Conservation (phyloP, 2,888 invertebrate genomes). For the Drosophila picticornis region DNA sequence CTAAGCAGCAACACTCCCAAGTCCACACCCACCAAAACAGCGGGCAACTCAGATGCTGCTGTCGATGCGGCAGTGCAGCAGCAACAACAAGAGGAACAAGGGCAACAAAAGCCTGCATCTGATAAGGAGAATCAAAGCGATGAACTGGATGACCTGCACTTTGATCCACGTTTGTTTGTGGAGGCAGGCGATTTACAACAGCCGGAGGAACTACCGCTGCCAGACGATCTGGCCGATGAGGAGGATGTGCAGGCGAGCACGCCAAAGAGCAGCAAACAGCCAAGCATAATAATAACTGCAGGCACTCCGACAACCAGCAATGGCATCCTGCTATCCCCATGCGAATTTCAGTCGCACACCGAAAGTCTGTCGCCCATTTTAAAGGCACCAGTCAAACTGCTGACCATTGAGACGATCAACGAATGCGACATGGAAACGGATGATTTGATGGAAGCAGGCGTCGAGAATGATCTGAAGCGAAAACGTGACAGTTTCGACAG, state of each 20-base stretch:
- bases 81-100: slow-evolving; percentile 8
- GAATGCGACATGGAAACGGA: slow-evolving; percentile 70
- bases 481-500: slow-evolving; percentile 84
- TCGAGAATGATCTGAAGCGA: slow-evolving; percentile 82
- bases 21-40: slow-evolving; percentile 17
- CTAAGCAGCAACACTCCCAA: slow-evolving; percentile 30
- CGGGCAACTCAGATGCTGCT: slow-evolving; percentile 8
- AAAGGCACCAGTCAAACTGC: slow-evolving; percentile 42
- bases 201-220: slow-evolving; percentile 56
- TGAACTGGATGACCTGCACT: slow-evolving; percentile 68
- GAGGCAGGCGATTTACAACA: slow-evolving; percentile 57
- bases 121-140: slow-evolving; percentile 54
- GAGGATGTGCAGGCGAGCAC: slow-evolving; percentile 65
- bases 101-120: neutral
- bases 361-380: slow-evolving; percentile 83
- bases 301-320: slow-evolving; percentile 47
- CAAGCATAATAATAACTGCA: slow-evolving; percentile 24
- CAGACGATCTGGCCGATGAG: slow-evolving; percentile 59
- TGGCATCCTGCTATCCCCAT: slow-evolving; percentile 18
- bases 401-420: slow-evolving; percentile 60
- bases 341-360: slow-evolving; percentile 71
- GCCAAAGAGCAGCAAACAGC: slow-evolving; percentile 51
- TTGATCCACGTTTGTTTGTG: slow-evolving; percentile 78
- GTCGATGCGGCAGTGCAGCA: slow-evolving; percentile 5
- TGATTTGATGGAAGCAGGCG: slow-evolving; percentile 75